Conservation (phyloP, 1,140 invertebrate genomes). For the Agrilus planipennis region DNA sequence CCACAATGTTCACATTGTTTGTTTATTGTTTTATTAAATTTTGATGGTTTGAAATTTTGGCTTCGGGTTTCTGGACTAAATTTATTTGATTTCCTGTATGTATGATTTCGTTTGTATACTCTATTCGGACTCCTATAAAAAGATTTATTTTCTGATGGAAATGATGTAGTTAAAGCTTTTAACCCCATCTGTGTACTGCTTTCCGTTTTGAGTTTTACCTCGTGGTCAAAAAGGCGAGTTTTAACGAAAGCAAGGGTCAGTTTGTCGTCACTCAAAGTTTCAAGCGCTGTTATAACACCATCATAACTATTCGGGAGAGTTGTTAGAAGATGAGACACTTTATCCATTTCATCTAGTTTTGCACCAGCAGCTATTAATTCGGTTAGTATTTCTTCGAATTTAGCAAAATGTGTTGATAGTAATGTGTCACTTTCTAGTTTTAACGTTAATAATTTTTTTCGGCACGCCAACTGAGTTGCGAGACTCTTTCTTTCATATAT, state of each 20-base stretch:
- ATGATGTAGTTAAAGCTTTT: neutral
- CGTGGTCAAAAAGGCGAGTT: slow-evolving; percentile 21
- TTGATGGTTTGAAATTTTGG: neutral
- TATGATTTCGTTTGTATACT: neutral
- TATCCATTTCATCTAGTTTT: neutral
- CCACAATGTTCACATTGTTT: slow-evolving; percentile 11
- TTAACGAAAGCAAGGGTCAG: neutral
- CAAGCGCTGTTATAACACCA: neutral
- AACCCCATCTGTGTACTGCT: neutral
- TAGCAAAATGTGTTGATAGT: no score
- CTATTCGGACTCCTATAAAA: neutral
- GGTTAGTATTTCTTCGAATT: slow-evolving; percentile 1
- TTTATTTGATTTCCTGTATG: neutral
- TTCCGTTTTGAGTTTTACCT: slow-evolving; percentile 21
- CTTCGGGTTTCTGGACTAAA: neutral
- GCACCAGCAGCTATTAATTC: slow-evolving; percentile 2
- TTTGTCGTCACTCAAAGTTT: slow-evolving; percentile 23
- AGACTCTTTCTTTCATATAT: no score
- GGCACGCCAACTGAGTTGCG: no score
- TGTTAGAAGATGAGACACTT: neutral
- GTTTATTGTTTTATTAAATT: neutral
- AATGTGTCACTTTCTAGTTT: neutral
- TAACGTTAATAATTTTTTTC: neutral
- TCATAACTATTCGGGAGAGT: slow-evolving; percentile 1
- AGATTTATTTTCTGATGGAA: neutral